Conservation (phyloP, 1,140 invertebrate species). For the Charaxes varanes region DNA sequence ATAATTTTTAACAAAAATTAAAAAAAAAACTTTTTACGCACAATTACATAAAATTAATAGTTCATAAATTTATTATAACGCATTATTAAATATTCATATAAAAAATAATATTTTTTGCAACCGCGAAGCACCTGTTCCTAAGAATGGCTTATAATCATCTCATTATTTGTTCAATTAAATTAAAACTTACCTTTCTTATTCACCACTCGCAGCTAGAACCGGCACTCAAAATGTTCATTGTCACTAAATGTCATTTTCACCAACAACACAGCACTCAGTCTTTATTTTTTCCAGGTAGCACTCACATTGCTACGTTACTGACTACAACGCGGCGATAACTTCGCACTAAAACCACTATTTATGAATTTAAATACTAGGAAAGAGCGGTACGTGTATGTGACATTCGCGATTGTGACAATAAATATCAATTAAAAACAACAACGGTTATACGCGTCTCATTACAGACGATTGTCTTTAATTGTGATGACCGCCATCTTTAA, state of each 20-base stretch:
- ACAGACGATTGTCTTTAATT: constrained; percentile 37
- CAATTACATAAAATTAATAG: no score
- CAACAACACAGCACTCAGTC: constrained; percentile 30
- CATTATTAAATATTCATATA: no score
- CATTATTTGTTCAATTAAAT: constrained; percentile 1
- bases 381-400: no score
- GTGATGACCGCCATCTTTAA: constrained; percentile 5
- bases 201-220: constrained; percentile 21
- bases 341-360: no score
- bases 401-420: constrained; percentile 48
- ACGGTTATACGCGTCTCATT: constrained; percentile 27
- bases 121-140: neutral
- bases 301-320: constrained; percentile 33
- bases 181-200: constrained; percentile 42
- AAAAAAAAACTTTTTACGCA: no score
- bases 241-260: constrained; percentile 31
- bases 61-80: no score
- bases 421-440: constrained; percentile 44
- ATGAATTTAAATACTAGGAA: no score
- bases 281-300: constrained; percentile 24
- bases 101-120: neutral
- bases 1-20: no score
- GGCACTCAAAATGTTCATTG: constrained; percentile 25
- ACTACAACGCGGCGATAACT: constrained; percentile 18
- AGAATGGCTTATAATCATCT: constrained; percentile 2